Evolutionary conservation across 2,797 vertebrate species (phyloP).

Genomic region (Falco berigora): DNA sequence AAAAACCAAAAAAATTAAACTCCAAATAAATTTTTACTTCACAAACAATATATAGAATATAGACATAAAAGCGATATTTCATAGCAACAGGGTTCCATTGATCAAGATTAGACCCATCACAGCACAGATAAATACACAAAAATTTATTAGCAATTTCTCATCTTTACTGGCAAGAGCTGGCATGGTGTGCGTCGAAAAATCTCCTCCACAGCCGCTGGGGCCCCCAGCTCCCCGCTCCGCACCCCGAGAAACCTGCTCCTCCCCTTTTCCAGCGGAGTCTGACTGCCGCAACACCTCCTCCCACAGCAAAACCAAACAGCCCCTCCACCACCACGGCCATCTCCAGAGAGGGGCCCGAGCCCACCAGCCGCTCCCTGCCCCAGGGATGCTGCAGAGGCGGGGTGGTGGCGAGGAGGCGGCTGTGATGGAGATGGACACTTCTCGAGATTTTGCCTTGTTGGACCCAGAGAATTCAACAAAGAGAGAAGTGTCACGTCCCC

Average conservation of each 20-base stretch:
- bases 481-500: not conserved
- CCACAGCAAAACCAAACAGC: accelerated
- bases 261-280: not conserved
- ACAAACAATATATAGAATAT: slow-evolving; percentile 88
- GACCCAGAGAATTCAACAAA: not conserved
- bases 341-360: not conserved
- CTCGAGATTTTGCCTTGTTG: not conserved
- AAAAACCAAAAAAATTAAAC: slow-evolving; percentile 79
- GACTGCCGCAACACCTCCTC: not conserved
- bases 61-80: slow-evolving; percentile 90
- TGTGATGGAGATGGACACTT: not conserved
- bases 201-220: slow-evolving; percentile 6
- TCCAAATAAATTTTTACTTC: slow-evolving; percentile 86
- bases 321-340: not conserved
- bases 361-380: not conserved
- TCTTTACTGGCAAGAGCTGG: slow-evolving; percentile 80
- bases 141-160: slow-evolving; percentile 99
- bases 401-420: not conserved
- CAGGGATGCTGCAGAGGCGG: not conserved
- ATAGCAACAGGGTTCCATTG: slow-evolving; percentile 98
- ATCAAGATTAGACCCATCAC: slow-evolving; percentile 96
- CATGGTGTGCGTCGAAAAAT: not conserved
- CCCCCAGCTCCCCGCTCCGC: slow-evolving; percentile 8
- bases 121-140: slow-evolving; percentile 99
- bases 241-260: not conserved